Evolutionary conservation across 1,140 invertebrate species (phyloP).

Genomic region (Bemisia tabaci): DNA sequence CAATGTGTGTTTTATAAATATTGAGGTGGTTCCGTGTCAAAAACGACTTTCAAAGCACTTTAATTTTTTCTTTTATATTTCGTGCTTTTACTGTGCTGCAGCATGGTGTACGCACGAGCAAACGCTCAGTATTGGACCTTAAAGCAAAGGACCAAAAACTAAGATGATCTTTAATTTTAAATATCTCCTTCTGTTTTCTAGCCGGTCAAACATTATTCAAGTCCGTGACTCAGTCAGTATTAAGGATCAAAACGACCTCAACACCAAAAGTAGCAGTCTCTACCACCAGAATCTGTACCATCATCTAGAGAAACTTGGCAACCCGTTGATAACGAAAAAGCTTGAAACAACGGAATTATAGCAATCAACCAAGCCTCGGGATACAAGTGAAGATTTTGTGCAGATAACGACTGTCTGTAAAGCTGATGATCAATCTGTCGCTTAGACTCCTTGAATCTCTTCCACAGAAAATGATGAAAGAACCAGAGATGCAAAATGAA

Average conservation of each 20-base stretch:
- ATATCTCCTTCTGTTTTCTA: no score
- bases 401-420: background rate
- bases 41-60: no score
- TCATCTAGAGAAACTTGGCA: conserved; percentile 33
- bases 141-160: no score
- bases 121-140: no score
- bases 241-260: conserved; percentile 31
- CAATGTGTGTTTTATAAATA: no score
- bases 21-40: no score
- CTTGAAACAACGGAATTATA: conserved; percentile 65
- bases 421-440: background rate
- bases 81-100: no score
- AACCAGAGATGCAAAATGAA: no score
- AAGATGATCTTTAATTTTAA: no score
- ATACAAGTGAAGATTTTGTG: background rate
- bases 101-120: no score
- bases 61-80: no score
- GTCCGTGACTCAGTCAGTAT: background rate
- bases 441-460: background rate
- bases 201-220: conserved; percentile 19
- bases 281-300: conserved; percentile 32
- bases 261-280: conserved; percentile 17
- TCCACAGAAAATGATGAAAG: no score
- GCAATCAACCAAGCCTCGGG: background rate
- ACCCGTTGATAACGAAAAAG: conserved; percentile 48